These are phyloP conservation scores for Anarrhichthys ocellatus DNA, from an alignment of 2,113 vertebrate species.

Conservation along the genomic window DNA sequence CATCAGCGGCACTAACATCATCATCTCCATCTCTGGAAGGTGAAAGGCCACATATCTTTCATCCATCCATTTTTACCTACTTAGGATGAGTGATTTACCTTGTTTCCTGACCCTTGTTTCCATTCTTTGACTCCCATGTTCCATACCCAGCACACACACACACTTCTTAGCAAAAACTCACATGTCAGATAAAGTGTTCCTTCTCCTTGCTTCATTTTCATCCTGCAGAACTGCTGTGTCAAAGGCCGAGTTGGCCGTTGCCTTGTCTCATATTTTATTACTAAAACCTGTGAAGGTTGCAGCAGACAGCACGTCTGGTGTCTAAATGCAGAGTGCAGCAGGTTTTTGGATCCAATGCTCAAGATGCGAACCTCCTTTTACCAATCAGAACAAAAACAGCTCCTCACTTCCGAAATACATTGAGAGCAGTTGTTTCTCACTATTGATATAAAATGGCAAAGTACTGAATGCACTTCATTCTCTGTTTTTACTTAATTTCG, in stretches of 20 bases:
- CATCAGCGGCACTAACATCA: slow-evolving; percentile 38
- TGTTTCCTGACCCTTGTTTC: slow-evolving; percentile 1
- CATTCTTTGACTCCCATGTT: neutral
- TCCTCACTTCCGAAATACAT: slow-evolving; percentile 17
- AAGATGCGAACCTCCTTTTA: slow-evolving; percentile 20
- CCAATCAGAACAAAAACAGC: slow-evolving; percentile 3
- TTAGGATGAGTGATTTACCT: slow-evolving; percentile 18
- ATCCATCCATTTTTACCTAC: slow-evolving; percentile 21
- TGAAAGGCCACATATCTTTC: slow-evolving; percentile 25
- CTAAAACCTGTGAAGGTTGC: slow-evolving; percentile 4
- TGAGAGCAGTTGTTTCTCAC: neutral
- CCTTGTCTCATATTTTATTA: neutral
- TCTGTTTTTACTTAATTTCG: slow-evolving; percentile 37
- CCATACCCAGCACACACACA: neutral
- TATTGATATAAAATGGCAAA: slow-evolving; percentile 45
- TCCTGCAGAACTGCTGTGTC: neutral
- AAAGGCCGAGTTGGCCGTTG: neutral
- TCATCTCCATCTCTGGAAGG: slow-evolving; percentile 35
- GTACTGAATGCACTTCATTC: slow-evolving; percentile 25
- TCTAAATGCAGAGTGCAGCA: neutral
- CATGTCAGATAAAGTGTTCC: neutral
- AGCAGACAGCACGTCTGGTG: neutral
- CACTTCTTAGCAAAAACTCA: neutral
- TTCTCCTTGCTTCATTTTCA: neutral
- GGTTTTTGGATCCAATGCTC: neutral